Evolutionary conservation across 2,888 invertebrate species (phyloP).

Genomic region (Xylocampa areola): DNA sequence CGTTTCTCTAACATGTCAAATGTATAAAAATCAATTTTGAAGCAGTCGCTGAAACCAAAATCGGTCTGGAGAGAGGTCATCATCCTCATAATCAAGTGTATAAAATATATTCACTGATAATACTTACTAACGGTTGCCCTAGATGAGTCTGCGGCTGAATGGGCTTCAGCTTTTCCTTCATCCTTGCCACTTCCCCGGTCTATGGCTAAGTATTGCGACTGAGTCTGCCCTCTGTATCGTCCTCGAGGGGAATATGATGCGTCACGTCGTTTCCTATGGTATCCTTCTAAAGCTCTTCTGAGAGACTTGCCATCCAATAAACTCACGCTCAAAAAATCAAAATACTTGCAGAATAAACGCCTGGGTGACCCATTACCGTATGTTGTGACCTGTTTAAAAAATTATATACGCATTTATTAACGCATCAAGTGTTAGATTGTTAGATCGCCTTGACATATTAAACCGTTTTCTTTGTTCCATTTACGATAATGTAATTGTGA

Average conservation of each 20-base stretch:
- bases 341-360: conserved; percentile 65
- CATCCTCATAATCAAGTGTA: too few relatives aligned
- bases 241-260: conserved; percentile 73
- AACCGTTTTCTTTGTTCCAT: conserved; percentile 63
- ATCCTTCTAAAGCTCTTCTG: conserved; percentile 30
- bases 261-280: conserved; percentile 70
- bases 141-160: conserved; percentile 93
- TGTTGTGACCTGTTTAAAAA: conserved; percentile 68
- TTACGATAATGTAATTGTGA: conserved; percentile 75
- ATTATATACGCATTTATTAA: conserved; percentile 14
- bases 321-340: conserved; percentile 42
- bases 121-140: conserved; percentile 93
- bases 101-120: neutral
- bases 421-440: conserved; percentile 19
- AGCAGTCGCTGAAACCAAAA: too few relatives aligned
- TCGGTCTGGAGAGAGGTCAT: too few relatives aligned
- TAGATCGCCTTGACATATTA: conserved; percentile 66
- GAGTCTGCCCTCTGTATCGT: conserved; percentile 93
- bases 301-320: conserved; percentile 14
- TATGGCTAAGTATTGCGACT: conserved; percentile 94
- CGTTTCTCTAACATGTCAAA: too few relatives aligned
- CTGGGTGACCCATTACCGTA: conserved; percentile 47
- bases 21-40: too few relatives aligned
- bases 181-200: conserved; percentile 88
- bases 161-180: conserved; percentile 95